Evolutionary conservation across 2,888 invertebrate genomes (phyloP).

Genomic region (Drosophila cracens): DNA sequence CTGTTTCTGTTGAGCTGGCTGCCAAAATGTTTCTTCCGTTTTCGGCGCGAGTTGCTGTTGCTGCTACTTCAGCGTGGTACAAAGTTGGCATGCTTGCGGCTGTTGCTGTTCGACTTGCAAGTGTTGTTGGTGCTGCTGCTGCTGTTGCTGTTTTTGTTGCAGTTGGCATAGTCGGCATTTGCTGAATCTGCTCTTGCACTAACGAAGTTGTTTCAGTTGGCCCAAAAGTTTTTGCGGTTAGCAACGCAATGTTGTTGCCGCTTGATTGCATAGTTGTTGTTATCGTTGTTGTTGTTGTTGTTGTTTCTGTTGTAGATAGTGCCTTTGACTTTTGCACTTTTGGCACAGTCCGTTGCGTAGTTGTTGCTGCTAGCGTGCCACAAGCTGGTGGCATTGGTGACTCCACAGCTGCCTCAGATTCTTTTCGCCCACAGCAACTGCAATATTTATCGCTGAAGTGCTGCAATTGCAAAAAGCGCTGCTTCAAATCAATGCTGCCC

Average conservation of each 20-base stretch:
- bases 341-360: constrained; percentile 51
- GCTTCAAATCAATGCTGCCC: constrained; percentile 74
- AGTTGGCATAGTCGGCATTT: constrained; percentile 68
- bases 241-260: constrained; percentile 60
- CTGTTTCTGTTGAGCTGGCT: constrained; percentile 37
- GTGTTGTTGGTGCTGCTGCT: constrained; percentile 24
- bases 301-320: constrained; percentile 29
- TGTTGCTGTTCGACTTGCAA: constrained; percentile 25
- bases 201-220: constrained; percentile 77
- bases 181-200: constrained; percentile 63
- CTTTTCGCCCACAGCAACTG: constrained; percentile 8
- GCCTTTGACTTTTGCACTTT: constrained; percentile 59
- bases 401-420: constrained; percentile 19
- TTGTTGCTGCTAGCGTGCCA: constrained; percentile 37
- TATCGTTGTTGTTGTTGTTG: constrained; percentile 21
- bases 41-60: constrained; percentile 41
- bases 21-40: constrained; percentile 60
- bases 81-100: constrained; percentile 59
- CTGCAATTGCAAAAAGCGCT: constrained; percentile 77
- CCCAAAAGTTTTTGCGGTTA: constrained; percentile 75
- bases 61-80: constrained; percentile 31
- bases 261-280: constrained; percentile 60
- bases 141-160: constrained; percentile 40
- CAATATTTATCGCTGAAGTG: constrained; percentile 81
- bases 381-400: constrained; percentile 56